Conservation (phyloP, 2,888 invertebrate genomes). For the Pollenia amentaria region DNA sequence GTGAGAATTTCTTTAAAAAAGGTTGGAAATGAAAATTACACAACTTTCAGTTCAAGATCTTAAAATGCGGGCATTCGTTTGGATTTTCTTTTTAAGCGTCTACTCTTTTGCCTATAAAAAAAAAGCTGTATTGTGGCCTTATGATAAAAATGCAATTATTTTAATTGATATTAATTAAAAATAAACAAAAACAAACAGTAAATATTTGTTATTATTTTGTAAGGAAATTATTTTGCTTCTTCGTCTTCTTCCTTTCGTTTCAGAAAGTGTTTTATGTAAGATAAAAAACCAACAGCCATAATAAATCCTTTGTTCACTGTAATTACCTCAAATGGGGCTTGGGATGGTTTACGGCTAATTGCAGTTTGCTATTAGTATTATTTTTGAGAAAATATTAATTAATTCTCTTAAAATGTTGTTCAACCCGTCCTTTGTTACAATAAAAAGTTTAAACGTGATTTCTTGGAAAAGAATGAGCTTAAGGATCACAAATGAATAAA, state of each 20-base stretch:
- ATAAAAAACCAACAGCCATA: conserved; percentile 37
- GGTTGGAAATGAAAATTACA: not conserved
- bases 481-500: not conserved
- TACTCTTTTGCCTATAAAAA: not conserved
- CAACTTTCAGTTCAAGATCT: conserved; percentile 12
- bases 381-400: conserved; percentile 15
- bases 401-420: conserved; percentile 8
- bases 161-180: conserved; percentile 62
- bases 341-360: conserved; percentile 28
- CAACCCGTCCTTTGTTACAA: not conserved
- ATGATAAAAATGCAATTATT: conserved; percentile 59
- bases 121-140: not conserved
- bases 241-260: not conserved
- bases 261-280: conserved; percentile 30
- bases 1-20: conserved; percentile 60
- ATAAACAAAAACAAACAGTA: conserved; percentile 46
- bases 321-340: conserved; percentile 29
- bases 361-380: not conserved
- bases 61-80: conserved; percentile 49
- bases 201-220: conserved; percentile 29
- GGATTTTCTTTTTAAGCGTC: not conserved
- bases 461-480: not conserved
- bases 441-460: not conserved
- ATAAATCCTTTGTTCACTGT: not conserved
- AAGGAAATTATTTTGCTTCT: not conserved